Conservation (phyloP, 2,888 invertebrate species). For the Hedychridium roseum region DNA sequence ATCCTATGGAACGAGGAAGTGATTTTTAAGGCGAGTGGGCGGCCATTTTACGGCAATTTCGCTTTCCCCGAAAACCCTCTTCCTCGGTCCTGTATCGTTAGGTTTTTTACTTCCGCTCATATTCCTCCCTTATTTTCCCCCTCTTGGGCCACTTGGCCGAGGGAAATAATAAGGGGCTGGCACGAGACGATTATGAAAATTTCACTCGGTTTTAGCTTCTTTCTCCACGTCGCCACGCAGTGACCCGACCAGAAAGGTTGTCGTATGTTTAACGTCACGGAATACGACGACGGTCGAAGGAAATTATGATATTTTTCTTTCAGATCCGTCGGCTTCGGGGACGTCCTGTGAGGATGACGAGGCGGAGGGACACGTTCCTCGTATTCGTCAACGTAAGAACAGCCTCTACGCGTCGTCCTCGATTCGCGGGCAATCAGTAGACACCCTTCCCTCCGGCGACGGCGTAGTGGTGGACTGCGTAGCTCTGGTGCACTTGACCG, state of each 20-base stretch:
- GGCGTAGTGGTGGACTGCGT: constrained; percentile 48
- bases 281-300: neutral
- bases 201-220: constrained; percentile 35
- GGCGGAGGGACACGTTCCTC: constrained; percentile 33
- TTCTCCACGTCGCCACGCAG: constrained; percentile 20
- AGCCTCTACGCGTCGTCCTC: constrained; percentile 35
- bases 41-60: constrained; percentile 47
- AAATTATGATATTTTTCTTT: constrained; percentile 20
- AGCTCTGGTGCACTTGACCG: constrained; percentile 55
- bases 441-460: constrained; percentile 28
- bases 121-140: constrained; percentile 17
- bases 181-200: constrained; percentile 50
- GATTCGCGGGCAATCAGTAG: constrained; percentile 26
- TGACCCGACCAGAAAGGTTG: neutral
- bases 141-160: constrained; percentile 6
- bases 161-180: constrained; percentile 28
- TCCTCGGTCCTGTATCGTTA: constrained; percentile 17
- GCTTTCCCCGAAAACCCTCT: constrained; percentile 29
- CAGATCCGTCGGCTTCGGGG: constrained; percentile 57
- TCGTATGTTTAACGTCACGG: too few relatives aligned
- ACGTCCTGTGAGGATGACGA: constrained; percentile 58
- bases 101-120: neutral
- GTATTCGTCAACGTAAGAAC: constrained; percentile 41
- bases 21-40: constrained; percentile 46
- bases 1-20: constrained; percentile 39